Base-by-base conservation (phyloP, 2,113 vertebrate genomes). In the Nycticryphes semicollaris region DNA sequence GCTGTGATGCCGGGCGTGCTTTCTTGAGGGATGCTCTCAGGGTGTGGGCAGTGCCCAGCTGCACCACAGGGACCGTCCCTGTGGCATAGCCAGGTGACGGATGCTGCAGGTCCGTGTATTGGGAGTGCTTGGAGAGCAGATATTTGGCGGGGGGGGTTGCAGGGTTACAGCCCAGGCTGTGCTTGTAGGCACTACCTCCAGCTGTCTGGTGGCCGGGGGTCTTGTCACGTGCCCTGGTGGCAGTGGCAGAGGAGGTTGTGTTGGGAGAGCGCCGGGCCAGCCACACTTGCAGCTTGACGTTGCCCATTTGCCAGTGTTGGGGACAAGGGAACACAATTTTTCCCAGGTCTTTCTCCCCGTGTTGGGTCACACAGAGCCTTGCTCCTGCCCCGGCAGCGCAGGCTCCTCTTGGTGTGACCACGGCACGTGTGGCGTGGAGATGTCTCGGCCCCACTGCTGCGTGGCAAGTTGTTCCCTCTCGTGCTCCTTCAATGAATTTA, bases 201-300 rank as follows among this genome's bases (percentile, higher is more conserved):
- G 18, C 47, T 54, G 10, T 21, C 35, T 21, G 50, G 56, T 25
- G 25, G 8, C 14, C 0, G 4, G 37, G 47, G 64, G 6, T 33
- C 31, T 74, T 27, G 18, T n/a, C 64, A 9, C 0, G 3, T 24
- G n/a, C 21, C 76, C 33, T 1, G 11, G 33, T 8, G n/a, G 59
- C 0, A 0, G 9, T 3, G 5, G 69, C 21, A 8, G 2, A 23
- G 69, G 12, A 7, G n/a, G 33, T 16, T 15, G 45, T 51, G n/a
- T 1, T 47, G 67, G 57, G 62, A 30, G 60, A 75, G 35, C 14
- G 3, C 50, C 0, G 3, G 31, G 41, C n/a, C 45, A 60, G 37
- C 72, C 0, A 8, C 12, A 2, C 28, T 22, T 15, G 30, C 15
- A 24, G 50, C 50, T 50, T 41, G 30, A 22, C 7, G 0, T 43